Conservation (phyloP, 2,113 vertebrate genomes). For the Pituophis catenifer region DNA sequence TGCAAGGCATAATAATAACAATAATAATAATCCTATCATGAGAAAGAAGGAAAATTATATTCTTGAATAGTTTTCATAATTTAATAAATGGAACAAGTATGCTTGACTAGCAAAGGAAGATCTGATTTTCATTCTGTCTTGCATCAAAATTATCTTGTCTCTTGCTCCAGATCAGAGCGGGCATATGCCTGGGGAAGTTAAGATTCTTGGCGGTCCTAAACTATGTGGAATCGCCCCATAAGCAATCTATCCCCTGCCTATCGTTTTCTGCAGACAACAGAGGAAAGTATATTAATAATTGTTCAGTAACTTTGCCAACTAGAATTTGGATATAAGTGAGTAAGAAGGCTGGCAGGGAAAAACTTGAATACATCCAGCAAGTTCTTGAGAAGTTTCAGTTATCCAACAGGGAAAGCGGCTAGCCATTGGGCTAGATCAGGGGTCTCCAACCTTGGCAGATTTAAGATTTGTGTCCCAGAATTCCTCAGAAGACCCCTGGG, state of each 20-base stretch:
- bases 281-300: not conserved
- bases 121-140: not conserved
- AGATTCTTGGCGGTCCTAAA: not conserved
- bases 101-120: fast-evolving
- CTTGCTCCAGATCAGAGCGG: not conserved
- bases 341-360: not conserved
- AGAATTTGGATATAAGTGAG: not conserved
- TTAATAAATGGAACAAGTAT: not conserved
- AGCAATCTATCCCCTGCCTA: not conserved
- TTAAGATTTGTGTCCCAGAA: not conserved
- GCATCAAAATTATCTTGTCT: not conserved
- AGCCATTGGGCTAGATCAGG: not conserved
- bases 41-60: not conserved
- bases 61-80: not conserved
- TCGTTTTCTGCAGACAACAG: not conserved
- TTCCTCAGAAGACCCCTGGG: not conserved
- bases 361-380: not conserved
- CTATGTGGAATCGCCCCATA: not conserved
- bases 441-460: not conserved
- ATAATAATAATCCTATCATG: not conserved
- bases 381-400: not conserved
- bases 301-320: not conserved
- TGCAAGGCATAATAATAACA: not conserved
- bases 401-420: not conserved
- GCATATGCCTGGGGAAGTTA: not conserved